A percentile compares a stretch with the other conserved stretches of the same genome.
phyloP scores from a whole-genome alignment of 2,797 vertebrate species.

The Acanthurus lineatus region DNA sequence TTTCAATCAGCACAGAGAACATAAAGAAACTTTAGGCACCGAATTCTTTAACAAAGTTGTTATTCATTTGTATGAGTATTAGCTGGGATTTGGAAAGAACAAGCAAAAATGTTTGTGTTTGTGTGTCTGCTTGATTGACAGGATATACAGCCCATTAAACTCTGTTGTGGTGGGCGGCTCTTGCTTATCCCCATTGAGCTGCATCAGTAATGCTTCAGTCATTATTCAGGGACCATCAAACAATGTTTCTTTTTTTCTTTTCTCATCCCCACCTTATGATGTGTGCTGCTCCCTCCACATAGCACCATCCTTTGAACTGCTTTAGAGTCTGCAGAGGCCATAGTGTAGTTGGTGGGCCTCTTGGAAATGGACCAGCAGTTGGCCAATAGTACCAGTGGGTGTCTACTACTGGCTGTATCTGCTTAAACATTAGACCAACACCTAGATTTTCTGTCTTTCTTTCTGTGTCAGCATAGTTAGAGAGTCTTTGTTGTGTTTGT shows the following conservation, averaged over 20 bases:
- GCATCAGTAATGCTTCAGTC: conserved; percentile 29
- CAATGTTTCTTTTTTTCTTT: conserved; percentile 11
- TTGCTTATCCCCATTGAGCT: background rate
- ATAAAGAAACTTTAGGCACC: too few relatives aligned
- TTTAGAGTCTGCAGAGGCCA: conserved; percentile 16
- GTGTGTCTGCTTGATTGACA: background rate
- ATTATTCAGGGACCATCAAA: conserved; percentile 18
- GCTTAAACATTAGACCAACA: conserved; percentile 52
- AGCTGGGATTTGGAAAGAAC: background rate
- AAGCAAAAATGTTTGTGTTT: background rate
- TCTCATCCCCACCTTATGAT: conserved; percentile 6
- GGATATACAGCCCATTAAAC: too few relatives aligned
- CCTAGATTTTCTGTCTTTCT: conserved; percentile 48
- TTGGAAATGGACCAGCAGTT: conserved; percentile 36
- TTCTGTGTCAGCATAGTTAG: conserved; percentile 39
- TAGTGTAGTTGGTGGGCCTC: conserved; percentile 25
- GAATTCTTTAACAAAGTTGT: too few relatives aligned
- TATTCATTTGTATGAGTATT: too few relatives aligned
- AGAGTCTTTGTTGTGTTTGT: conserved; percentile 63
- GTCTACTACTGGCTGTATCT: conserved; percentile 47
- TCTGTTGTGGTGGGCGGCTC: background rate
- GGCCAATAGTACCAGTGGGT: conserved; percentile 43
- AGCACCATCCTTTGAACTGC: conserved; percentile 29
- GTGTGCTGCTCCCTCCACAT: conserved; percentile 18
- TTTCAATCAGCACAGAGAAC: background rate